Base-by-base conservation (phyloP, 2,113 vertebrate genomes). In the Phainopepla nitens region DNA sequence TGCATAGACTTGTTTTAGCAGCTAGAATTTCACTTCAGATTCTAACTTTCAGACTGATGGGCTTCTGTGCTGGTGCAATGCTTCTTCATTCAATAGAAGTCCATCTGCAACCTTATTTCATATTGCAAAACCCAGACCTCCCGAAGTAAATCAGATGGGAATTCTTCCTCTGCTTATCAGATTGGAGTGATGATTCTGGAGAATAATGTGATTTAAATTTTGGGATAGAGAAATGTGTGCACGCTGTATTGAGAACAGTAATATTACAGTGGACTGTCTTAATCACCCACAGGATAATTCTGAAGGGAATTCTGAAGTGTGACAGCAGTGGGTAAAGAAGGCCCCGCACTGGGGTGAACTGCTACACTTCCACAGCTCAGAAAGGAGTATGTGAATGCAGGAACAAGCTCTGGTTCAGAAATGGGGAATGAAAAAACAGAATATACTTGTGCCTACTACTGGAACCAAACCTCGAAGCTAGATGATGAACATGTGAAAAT, bases 401-500 rank as follows among this genome's bases (percentile, higher is more conserved):
- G 14, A 51, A n/a, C 5, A 2, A 33, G 28, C 13, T 88, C 70
- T 90, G 41, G 70, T 69, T 73, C 57, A 57, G 57, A 86, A 82
- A 51, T 2, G 45, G 15, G 11, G 47, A 62, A 47, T 44, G 65
- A 51, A 41, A 49, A 88, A 85, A 2, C 20, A 65, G 27, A 79
- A 53, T 45, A 11, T 62, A 13, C n/a, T 54, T 68, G 20, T 16
- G 5, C 44, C 71, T 62, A 13, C 23, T 39, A 15, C 15, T 41
- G 70, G 41, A 85, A 41, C 12, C 13, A 56, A 87, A 54, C 42
- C 41, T 61, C 56, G 18, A 58, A 93, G 68, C 42, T 80, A 61
- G 60, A 13, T 83, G 66, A 47, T 93, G 75, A 82, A 76, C 82
- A 54, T 68, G 41, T 71, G 75, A 92, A 92, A 92, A 77, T 16